phyloP scores from a whole-genome alignment of 2,888 invertebrate genomes.

The Tetrapedia diversipes region DNA sequence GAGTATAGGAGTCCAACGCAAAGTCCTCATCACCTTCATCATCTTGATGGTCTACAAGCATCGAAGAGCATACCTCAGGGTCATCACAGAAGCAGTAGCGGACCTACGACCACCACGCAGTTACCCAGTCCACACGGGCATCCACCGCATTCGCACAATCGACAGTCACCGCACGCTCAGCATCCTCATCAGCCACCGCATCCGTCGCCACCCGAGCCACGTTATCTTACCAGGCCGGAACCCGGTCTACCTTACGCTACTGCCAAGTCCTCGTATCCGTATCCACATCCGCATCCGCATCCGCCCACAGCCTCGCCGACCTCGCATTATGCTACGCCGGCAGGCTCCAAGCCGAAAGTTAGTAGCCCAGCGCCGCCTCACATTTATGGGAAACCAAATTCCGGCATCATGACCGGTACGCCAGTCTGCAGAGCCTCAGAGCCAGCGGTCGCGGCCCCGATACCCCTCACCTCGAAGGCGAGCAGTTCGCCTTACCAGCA shows the following conservation, averaged over 20 bases:
- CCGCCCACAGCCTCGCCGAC: conserved; percentile 83
- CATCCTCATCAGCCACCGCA: conserved; percentile 79
- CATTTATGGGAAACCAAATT: conserved; percentile 87
- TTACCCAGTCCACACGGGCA: conserved; percentile 83
- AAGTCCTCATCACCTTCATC: conserved; percentile 83
- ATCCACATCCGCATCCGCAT: conserved; percentile 83
- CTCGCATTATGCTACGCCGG: conserved; percentile 84
- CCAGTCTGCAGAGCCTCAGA: conserved; percentile 83
- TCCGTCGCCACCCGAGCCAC: conserved; percentile 79
- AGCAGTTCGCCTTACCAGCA: conserved; percentile 85
- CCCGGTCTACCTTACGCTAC: conserved; percentile 79
- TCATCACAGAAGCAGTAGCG: conserved; percentile 77
- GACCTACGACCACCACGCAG: conserved; percentile 74
- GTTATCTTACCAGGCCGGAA: conserved; percentile 79
- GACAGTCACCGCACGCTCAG: conserved; percentile 81
- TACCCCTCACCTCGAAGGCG: conserved; percentile 86
- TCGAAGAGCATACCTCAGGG: conserved; percentile 78
- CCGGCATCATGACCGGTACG: conserved; percentile 85
- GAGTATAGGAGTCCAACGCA: conserved; percentile 81
- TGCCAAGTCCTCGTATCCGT: conserved; percentile 81
- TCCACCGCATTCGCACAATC: conserved; percentile 82
- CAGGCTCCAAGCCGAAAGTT: conserved; percentile 85
- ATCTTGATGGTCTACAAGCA: conserved; percentile 75
- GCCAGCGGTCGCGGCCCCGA: conserved; percentile 81
- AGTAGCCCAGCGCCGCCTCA: conserved; percentile 91